These are phyloP conservation scores for Anaspis maculata DNA, from an alignment of 2,888 invertebrate genomes.

Conservation along the genomic window DNA sequence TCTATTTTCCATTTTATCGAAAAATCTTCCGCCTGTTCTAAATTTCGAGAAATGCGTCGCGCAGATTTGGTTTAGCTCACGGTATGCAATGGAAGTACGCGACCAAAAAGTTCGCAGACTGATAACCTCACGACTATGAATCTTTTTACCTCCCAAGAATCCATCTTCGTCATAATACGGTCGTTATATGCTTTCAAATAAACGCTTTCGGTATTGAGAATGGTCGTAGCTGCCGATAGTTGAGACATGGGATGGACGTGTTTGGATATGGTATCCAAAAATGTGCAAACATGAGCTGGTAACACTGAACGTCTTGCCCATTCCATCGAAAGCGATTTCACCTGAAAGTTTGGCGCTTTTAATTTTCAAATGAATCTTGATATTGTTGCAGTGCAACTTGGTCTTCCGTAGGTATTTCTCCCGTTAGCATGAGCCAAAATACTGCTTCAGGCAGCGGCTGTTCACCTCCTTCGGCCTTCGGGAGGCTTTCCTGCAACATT, in stretches of 20 bases:
- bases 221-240: constrained; percentile 80
- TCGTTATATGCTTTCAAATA: no score
- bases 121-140: no score
- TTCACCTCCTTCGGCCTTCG: constrained; percentile 68
- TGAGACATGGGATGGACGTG: constrained; percentile 90
- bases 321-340: constrained; percentile 60
- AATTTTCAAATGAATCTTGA: no score
- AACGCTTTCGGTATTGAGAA: constrained; percentile 83
- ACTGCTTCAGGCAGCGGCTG: constrained; percentile 89
- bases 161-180: no score
- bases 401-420: constrained; percentile 73
- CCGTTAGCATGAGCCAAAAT: constrained; percentile 89
- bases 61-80: no score
- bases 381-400: constrained; percentile 45
- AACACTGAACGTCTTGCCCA: constrained; percentile 78
- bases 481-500: constrained; percentile 81
- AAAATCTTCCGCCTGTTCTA: no score
- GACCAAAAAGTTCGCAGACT: no score
- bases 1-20: no score
- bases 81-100: no score
- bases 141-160: constrained; percentile 71
- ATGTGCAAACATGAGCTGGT: constrained; percentile 79
- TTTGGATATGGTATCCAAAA: constrained; percentile 82
- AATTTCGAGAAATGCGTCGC: no score
- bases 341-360: constrained; percentile 47